Evolutionary conservation across 2,113 vertebrate species (phyloP).

Genomic region (Caloenas nicobarica): DNA sequence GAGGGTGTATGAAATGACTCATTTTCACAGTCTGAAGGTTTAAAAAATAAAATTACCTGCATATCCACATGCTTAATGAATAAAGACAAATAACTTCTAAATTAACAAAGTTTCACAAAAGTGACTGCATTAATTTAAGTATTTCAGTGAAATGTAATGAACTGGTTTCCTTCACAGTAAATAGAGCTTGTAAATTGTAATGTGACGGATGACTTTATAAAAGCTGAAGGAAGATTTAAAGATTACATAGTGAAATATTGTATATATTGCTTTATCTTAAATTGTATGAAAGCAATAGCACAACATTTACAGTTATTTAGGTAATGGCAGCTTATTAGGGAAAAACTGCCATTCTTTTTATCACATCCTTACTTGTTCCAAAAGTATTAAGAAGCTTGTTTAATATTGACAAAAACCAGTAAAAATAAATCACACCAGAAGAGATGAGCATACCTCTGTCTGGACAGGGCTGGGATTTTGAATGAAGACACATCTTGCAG

Average conservation of each 20-base stretch:
- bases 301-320: neutral
- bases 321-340: neutral
- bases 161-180: neutral
- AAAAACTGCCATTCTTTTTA: neutral
- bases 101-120: neutral
- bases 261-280: neutral
- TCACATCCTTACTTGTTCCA: neutral
- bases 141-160: neutral
- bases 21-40: neutral
- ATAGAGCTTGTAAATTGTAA: neutral
- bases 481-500: neutral
- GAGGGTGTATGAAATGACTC: neutral
- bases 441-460: neutral
- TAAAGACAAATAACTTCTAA: neutral
- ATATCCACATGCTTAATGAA: neutral
- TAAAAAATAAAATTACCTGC: neutral
- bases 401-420: neutral
- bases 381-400: neutral
- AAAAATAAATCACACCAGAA: conserved; percentile 24
- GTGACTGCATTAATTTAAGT: neutral
- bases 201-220: neutral
- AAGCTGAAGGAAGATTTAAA: neutral
- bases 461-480: neutral
- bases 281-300: neutral
- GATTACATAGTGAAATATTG: neutral